Conservation (phyloP, 2,888 invertebrate genomes). For the Dermolepida albohirtum region DNA sequence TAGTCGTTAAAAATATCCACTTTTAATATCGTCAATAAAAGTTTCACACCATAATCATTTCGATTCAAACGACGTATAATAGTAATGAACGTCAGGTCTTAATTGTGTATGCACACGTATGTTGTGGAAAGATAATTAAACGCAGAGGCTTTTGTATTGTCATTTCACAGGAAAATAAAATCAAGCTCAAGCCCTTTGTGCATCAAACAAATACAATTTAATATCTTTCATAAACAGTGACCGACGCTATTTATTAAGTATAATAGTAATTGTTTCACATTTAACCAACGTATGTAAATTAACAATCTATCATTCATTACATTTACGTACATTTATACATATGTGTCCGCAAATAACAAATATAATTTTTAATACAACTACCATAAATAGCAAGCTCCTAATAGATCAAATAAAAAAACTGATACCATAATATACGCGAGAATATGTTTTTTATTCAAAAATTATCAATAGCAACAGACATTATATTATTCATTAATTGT, state of each 20-base stretch:
- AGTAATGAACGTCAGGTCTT: constrained; percentile 31
- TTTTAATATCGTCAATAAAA: constrained; percentile 36
- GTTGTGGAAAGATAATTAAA: constrained; percentile 33
- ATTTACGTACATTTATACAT: too few relatives aligned
- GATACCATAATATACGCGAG: too few relatives aligned
- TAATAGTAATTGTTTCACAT: not conserved
- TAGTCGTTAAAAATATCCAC: constrained; percentile 29
- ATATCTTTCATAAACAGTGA: constrained; percentile 33
- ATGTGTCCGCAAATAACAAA: too few relatives aligned
- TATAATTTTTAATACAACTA: too few relatives aligned
- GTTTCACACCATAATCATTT: constrained; percentile 33
- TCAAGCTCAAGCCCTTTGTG: constrained; percentile 25
- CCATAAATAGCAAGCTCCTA: too few relatives aligned
- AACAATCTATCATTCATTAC: too few relatives aligned
- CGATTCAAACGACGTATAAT: constrained; percentile 28
- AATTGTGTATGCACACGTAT: constrained; percentile 18
- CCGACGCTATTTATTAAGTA: constrained; percentile 1
- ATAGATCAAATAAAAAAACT: too few relatives aligned
- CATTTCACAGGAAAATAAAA: constrained; percentile 35
- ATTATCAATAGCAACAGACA: too few relatives aligned
- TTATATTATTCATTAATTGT: too few relatives aligned
- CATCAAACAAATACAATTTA: constrained; percentile 32
- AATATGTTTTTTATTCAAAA: too few relatives aligned
- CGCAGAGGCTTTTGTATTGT: constrained; percentile 31
- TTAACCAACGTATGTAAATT: too few relatives aligned